phyloP scores from a whole-genome alignment of 1,140 invertebrate species.

The Drosophila repletoides region DNA sequence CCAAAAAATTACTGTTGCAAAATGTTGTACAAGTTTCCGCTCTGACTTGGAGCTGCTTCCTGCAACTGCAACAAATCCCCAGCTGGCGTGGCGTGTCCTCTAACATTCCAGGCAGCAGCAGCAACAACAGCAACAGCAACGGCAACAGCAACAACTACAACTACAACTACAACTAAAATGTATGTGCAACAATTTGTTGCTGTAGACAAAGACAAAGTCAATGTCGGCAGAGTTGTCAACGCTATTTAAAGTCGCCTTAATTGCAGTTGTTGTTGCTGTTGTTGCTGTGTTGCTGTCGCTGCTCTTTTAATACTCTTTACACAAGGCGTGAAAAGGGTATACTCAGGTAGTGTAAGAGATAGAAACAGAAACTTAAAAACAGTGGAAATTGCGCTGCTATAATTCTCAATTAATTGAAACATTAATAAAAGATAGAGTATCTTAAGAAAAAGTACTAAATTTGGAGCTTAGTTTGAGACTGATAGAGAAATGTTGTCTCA shows the following conservation, averaged over 20 bases:
- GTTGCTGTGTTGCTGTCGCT: slow-evolving; percentile 6
- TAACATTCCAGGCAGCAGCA: slow-evolving; percentile 36
- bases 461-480: too few species aligned
- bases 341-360: too few species aligned
- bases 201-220: slow-evolving; percentile 64
- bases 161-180: slow-evolving; percentile 41
- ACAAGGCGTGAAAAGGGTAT: too few species aligned
- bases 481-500: too few species aligned
- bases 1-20: slow-evolving; percentile 79
- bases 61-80: slow-evolving; percentile 61
- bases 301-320: slow-evolving; percentile 44
- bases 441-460: too few species aligned
- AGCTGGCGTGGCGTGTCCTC: slow-evolving; percentile 63
- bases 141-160: slow-evolving; percentile 3
- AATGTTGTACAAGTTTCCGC: slow-evolving; percentile 77
- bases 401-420: too few species aligned
- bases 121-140: slow-evolving; percentile 14
- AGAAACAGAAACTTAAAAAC: too few species aligned
- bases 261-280: slow-evolving; percentile 52
- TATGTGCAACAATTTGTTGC: slow-evolving; percentile 75
- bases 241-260: slow-evolving; percentile 77
- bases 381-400: too few species aligned
- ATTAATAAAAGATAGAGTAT: too few species aligned
- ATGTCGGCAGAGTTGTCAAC: slow-evolving; percentile 76
- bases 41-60: slow-evolving; percentile 61